Base-by-base conservation (phyloP, 2,113 vertebrate species). In the Morone saxatilis region DNA sequence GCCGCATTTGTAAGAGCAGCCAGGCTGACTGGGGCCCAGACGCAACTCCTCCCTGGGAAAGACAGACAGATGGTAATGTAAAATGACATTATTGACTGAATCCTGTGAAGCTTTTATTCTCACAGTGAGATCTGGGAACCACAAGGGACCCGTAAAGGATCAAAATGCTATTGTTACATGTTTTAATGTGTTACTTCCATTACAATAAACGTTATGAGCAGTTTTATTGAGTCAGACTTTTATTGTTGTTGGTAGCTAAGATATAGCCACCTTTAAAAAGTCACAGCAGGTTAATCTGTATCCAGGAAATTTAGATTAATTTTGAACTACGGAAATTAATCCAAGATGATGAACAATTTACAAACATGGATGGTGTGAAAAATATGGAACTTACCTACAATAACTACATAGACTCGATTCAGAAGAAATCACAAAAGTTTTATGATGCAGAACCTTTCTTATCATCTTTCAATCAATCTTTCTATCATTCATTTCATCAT, bases 41-140 rank as follows among this genome's bases (percentile, higher is more conserved):
- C 40, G 93, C 76, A 96, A 76, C 80, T 95, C 95, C 20, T 94
- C 91, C 67, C 97, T 97, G 88, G 63, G 79, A 76, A 77, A 78
- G 2, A 69, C 9, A 73, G 17, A 36, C 3, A 50, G 9, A 66
- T 0, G 7, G 38, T 22, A 45, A 1, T 31, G 31, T 31, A 31
- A 31, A 31, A 31, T 31, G 31, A 31, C 31, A 31, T 31, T 31
- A 31, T 3, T 31, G 31, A 31, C 31, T 31, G 31, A 31, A 31
- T 31, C 31, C 31, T 31, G 31, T 31, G 31, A 31, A 31, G 31
- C 31, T 31, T 31, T 31, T 31, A 31, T 31, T 31, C 3, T 31
- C 31, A 31, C 31, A 31, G 31, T 31, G 31, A 31, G 31, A 31
- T 31, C 31, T 31, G 31, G 31, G 31, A 31, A 31, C 31, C 31